phyloP scores from a whole-genome alignment of 37 sponge, comb jelly and placozoan genomes.

The Geodia barretti region DNA sequence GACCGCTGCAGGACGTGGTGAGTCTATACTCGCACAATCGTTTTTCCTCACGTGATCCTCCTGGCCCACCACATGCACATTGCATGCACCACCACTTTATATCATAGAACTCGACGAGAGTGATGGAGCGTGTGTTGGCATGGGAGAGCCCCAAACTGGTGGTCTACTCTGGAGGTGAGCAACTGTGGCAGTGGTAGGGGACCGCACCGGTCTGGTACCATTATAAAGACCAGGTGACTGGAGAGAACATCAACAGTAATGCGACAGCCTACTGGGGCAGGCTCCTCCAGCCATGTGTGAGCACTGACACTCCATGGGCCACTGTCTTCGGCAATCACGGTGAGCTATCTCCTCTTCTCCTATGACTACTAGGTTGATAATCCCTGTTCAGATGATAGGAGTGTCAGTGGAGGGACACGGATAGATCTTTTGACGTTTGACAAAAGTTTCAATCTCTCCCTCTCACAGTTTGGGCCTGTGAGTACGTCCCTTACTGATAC shows the following conservation, averaged over 20 bases:
- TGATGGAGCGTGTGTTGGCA: constrained; percentile 47
- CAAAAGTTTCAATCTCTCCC: constrained; percentile 15
- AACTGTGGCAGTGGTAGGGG: too few species aligned
- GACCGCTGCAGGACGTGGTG: constrained; percentile 58
- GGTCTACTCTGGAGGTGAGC: constrained; percentile 46
- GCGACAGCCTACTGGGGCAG: constrained; percentile 54
- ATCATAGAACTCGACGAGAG: constrained; percentile 54
- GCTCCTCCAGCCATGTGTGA: constrained; percentile 47
- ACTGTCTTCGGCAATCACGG: constrained; percentile 69
- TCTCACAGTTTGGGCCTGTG: constrained; percentile 39
- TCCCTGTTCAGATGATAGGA: constrained; percentile 16
- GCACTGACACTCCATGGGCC: constrained; percentile 46
- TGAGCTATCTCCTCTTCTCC: constrained; percentile 8
- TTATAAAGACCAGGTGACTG: constrained; percentile 43
- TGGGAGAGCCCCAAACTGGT: constrained; percentile 57
- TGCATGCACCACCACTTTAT: neutral
- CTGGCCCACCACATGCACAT: neutral
- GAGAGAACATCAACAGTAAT: constrained; percentile 58
- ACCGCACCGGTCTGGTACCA: neutral
- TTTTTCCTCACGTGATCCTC: too few species aligned
- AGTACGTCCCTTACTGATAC: too few species aligned
- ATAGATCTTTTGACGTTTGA: constrained; percentile 24
- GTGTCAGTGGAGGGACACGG: constrained; percentile 23
- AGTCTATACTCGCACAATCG: too few species aligned
- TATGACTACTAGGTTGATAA: neutral